Evolutionary conservation across 2,888 invertebrate species (phyloP).

Genomic region (Neuroscelio doddi): DNA sequence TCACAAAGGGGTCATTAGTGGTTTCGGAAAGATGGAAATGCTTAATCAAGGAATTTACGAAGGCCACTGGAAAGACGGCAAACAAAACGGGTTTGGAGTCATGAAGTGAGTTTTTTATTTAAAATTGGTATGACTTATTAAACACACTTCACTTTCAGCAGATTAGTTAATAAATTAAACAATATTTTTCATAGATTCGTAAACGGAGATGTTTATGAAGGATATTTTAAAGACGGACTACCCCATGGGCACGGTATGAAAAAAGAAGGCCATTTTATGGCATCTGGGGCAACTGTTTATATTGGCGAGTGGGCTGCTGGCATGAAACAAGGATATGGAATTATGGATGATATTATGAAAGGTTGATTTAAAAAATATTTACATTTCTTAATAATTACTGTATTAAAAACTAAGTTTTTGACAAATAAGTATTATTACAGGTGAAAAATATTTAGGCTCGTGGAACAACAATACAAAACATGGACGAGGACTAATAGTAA

Average conservation of each 20-base stretch:
- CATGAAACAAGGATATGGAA: constrained; percentile 88
- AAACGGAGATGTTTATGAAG: constrained; percentile 88
- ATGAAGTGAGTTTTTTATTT: constrained; percentile 78
- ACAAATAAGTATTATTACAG: constrained; percentile 68
- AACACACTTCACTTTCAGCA: neutral
- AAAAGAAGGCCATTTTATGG: constrained; percentile 85
- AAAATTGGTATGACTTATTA: neutral
- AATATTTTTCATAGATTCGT: constrained; percentile 73
- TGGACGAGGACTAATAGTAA: constrained; percentile 89
- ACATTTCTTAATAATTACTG: too few relatives aligned
- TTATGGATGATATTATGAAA: constrained; percentile 88
- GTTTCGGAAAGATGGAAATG: constrained; percentile 81
- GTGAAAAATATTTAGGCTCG: constrained; percentile 92
- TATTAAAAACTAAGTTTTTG: too few relatives aligned
- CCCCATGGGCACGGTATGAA: constrained; percentile 90
- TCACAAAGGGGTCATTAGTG: constrained; percentile 81
- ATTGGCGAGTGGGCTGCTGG: constrained; percentile 92
- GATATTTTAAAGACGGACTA: constrained; percentile 87
- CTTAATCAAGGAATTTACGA: constrained; percentile 82
- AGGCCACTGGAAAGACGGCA: constrained; percentile 82
- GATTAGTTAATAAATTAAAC: neutral
- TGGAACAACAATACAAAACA: constrained; percentile 90
- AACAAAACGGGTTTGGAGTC: constrained; percentile 86
- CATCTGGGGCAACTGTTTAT: constrained; percentile 84
- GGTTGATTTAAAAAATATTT: constrained; percentile 69